Conservation (phyloP, 2,797 vertebrate genomes). For the Pipistrellus nathusii region DNA sequence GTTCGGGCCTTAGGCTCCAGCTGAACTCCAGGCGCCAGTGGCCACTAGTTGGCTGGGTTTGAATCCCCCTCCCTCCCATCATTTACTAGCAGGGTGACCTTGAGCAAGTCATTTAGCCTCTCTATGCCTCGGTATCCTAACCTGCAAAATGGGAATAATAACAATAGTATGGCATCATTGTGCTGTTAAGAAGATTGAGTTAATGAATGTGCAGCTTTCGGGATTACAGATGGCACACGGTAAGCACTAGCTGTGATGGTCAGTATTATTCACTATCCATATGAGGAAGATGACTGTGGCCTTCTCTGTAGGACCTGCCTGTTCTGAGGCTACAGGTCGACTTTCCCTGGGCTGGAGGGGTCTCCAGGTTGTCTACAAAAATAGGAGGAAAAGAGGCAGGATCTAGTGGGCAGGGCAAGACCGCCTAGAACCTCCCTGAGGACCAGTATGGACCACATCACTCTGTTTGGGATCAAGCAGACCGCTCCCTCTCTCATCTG, state of each 20-base stretch:
- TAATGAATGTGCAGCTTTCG: neutral
- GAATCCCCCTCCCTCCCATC: neutral
- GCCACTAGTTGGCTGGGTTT: neutral
- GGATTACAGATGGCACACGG: neutral
- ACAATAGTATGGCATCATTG: neutral
- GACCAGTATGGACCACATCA: neutral
- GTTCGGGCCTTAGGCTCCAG: neutral
- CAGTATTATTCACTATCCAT: neutral
- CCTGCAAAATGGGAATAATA: constrained; percentile 21
- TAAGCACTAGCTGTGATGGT: neutral
- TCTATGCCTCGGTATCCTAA: constrained; percentile 35
- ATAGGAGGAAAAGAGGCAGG: constrained; percentile 7
- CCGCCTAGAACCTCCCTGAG: neutral
- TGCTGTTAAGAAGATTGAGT: neutral
- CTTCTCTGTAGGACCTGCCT: neutral
- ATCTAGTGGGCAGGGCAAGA: neutral
- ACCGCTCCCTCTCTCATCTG: neutral
- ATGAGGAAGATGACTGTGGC: neutral
- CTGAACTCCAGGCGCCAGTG: neutral
- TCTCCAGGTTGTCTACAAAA: neutral
- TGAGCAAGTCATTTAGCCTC: constrained; percentile 19
- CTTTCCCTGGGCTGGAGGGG: neutral
- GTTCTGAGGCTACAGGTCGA: neutral
- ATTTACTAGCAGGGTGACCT: neutral
- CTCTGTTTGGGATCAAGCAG: neutral